phyloP scores from a whole-genome alignment of 2,888 invertebrate genomes.

The Prenolepis imparis region DNA sequence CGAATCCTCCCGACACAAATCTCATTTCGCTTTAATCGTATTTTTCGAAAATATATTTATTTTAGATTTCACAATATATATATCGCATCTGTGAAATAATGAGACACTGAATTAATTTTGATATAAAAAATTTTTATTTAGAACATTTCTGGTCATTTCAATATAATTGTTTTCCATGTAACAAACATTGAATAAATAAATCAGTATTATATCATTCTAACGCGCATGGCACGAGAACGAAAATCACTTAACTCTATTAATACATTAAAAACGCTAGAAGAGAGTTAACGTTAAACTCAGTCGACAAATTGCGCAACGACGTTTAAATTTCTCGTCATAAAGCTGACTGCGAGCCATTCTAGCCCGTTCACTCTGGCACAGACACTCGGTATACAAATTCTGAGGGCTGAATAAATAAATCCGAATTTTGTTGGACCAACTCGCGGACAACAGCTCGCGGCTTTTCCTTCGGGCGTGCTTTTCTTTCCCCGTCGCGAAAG shows the following conservation, averaged over 20 bases:
- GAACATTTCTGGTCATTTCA: not conserved
- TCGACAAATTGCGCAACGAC: not conserved
- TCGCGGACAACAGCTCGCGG: slow-evolving; percentile 36
- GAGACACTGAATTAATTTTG: not conserved
- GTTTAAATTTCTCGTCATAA: slow-evolving; percentile 31
- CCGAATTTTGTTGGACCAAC: slow-evolving; percentile 37
- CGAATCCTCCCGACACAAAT: not conserved
- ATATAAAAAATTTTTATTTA: not conserved
- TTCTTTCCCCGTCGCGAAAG: slow-evolving; percentile 31
- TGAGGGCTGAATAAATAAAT: slow-evolving; percentile 46
- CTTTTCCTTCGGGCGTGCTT: slow-evolving; percentile 25
- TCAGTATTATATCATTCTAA: not conserved
- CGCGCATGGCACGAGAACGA: not conserved
- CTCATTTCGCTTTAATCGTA: not conserved
- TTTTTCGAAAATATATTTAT: not conserved
- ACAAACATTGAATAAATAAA: not conserved
- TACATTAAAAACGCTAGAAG: not conserved
- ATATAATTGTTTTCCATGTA: not conserved
- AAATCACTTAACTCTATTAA: not conserved
- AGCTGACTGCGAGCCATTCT: slow-evolving; percentile 1
- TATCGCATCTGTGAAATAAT: not conserved
- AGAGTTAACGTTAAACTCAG: not conserved
- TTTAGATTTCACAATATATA: not conserved
- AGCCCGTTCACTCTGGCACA: not conserved
- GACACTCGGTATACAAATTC: slow-evolving; percentile 41